Conservation (phyloP, 92 coral and sea anemone genomes). For the Porites divaricata region DNA sequence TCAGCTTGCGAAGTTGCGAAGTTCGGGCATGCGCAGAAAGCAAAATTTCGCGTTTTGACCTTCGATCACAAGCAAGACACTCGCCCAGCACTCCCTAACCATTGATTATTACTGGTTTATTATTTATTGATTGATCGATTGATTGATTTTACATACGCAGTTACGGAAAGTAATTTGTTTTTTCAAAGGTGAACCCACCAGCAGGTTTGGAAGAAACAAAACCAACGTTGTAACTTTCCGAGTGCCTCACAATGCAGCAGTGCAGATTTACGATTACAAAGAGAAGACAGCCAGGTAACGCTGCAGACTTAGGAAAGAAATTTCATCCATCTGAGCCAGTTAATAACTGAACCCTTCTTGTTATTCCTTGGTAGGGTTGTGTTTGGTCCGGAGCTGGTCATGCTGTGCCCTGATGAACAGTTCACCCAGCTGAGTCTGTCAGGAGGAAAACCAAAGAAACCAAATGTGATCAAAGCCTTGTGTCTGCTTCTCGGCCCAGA, state of each 20-base stretch:
- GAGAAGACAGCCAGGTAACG: conserved; percentile 96
- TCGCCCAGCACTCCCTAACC: too few species aligned
- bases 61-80: too few species aligned
- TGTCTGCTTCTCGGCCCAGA: conserved; percentile 98
- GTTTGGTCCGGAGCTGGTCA: conserved; percentile 98
- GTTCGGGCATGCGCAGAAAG: too few species aligned
- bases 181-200: conserved; percentile 5
- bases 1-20: too few species aligned
- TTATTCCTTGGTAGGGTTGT: conserved; percentile 69
- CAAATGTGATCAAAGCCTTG: conserved; percentile 97
- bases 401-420: conserved; percentile 99
- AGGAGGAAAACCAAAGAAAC: conserved; percentile 98
- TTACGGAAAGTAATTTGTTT: background rate
- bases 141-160: background rate
- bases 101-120: background rate
- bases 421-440: conserved; percentile 97
- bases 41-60: too few species aligned
- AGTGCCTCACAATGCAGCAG: conserved; percentile 99
- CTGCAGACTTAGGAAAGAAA: too few species aligned
- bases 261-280: conserved; percentile 98
- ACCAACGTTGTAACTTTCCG: conserved; percentile 92
- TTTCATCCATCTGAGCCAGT: too few species aligned
- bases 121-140: too few species aligned
- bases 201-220: conserved; percentile 71
- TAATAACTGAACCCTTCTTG: too few species aligned